Conservation (phyloP, 2,113 vertebrate species). For the Ibidorhyncha struthersii region DNA sequence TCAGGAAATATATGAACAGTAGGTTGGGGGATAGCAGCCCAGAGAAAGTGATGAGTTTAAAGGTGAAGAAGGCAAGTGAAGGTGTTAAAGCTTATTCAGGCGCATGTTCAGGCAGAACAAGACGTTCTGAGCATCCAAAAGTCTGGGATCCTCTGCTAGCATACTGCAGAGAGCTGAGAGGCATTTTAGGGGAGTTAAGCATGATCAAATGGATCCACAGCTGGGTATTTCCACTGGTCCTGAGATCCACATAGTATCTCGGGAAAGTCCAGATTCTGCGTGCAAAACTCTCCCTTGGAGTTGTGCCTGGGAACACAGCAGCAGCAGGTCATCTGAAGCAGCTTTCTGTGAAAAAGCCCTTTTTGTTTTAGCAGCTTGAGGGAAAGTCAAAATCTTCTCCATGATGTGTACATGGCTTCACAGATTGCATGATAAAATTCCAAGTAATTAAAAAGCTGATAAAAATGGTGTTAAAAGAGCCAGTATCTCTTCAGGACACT, state of each 20-base stretch:
- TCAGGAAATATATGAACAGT: not conserved
- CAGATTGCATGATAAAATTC: constrained; percentile 22
- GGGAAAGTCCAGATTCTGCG: not conserved
- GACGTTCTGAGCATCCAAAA: not conserved
- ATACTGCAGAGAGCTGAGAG: not conserved
- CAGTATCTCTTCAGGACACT: constrained; percentile 12
- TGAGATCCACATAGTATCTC: not conserved
- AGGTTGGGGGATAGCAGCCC: not conserved
- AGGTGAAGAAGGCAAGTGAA: not conserved
- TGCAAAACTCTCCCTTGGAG: not conserved
- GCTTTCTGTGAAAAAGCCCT: not conserved
- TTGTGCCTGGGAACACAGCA: not conserved
- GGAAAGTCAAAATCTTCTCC: not conserved
- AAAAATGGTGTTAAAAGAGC: constrained; percentile 12
- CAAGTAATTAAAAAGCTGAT: constrained; percentile 46
- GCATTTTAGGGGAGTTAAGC: not conserved
- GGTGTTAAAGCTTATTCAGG: not conserved
- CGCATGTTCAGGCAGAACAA: not conserved
- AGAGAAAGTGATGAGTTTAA: not conserved
- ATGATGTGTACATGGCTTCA: not conserved
- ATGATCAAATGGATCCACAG: not conserved
- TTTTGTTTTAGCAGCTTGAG: not conserved
- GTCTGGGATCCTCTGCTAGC: not conserved
- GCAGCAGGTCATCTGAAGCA: not conserved
- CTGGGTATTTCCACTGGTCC: not conserved